Percentiles rank a stretch among this genome's conserved stretches.
Conservation (phyloP, 1,140 invertebrate species). For the Chrysoperla carnea region DNA sequence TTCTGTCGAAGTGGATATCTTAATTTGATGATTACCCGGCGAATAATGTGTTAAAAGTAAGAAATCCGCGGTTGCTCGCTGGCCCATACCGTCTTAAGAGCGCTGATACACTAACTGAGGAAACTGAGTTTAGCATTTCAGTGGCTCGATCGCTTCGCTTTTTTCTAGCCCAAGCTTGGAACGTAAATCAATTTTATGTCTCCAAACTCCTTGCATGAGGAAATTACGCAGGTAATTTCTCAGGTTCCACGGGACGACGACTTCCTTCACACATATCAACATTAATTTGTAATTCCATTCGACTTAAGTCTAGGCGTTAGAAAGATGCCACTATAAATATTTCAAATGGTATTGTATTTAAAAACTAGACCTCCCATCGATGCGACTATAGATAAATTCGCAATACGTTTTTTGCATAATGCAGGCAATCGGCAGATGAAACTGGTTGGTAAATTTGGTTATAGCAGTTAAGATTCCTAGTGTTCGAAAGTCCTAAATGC, state of each 20-base stretch:
- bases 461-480: background rate
- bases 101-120: slow-evolving; percentile 46
- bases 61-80: slow-evolving; percentile 40
- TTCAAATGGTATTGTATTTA: slow-evolving; percentile 73
- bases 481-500: background rate
- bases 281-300: slow-evolving; percentile 38
- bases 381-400: slow-evolving; percentile 64
- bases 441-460: background rate
- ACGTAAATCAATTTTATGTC: slow-evolving; percentile 54
- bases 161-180: slow-evolving; percentile 33
- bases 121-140: slow-evolving; percentile 43
- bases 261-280: slow-evolving; percentile 34
- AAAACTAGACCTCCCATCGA: slow-evolving; percentile 89
- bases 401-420: slow-evolving; percentile 29
- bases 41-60: slow-evolving; percentile 61
- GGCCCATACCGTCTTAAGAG: slow-evolving; percentile 50
- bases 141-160: slow-evolving; percentile 28
- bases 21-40: slow-evolving; percentile 69
- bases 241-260: slow-evolving; percentile 30
- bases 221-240: slow-evolving; percentile 33
- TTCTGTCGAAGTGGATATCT: slow-evolving; percentile 71
- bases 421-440: no score
- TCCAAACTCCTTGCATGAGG: slow-evolving; percentile 50
- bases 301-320: slow-evolving; percentile 32
- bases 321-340: slow-evolving; percentile 55